Evolutionary conservation across 2,888 invertebrate genomes (phyloP).

Genomic region (Pseudoips prasinana): DNA sequence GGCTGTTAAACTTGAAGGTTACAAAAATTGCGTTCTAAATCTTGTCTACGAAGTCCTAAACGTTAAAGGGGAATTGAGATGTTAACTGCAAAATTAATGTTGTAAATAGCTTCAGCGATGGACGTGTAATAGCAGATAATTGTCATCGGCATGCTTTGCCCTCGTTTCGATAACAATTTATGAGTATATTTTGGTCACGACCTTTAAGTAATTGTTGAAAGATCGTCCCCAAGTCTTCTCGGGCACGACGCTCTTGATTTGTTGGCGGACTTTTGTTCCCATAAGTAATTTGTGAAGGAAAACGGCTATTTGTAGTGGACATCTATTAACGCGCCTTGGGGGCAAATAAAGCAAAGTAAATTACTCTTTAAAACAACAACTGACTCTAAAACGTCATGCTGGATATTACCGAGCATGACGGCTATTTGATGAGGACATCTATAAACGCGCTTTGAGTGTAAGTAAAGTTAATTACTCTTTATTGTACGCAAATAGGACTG

Average conservation of each 20-base stretch:
- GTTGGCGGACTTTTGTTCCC: constrained; percentile 27
- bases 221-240: constrained; percentile 41
- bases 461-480: too few relatives aligned
- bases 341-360: too few relatives aligned
- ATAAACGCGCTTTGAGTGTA: too few relatives aligned
- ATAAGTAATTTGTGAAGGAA: constrained; percentile 18
- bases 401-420: too few relatives aligned
- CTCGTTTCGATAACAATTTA: constrained; percentile 62
- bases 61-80: constrained; percentile 19
- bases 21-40: constrained; percentile 21
- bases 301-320: constrained; percentile 28
- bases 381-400: too few relatives aligned
- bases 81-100: constrained; percentile 21
- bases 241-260: constrained; percentile 46
- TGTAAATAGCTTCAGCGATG: constrained; percentile 34
- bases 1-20: constrained; percentile 13
- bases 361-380: too few relatives aligned
- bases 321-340: too few relatives aligned
- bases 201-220: constrained; percentile 58
- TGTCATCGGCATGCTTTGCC: constrained; percentile 59
- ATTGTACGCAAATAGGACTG: too few relatives aligned
- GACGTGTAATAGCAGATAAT: constrained; percentile 65
- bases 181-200: constrained; percentile 69
- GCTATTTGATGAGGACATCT: too few relatives aligned
- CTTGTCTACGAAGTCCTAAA: constrained; percentile 8